Evolutionary conservation across 2,797 vertebrate species (phyloP).

Genomic region (Balearica regulorum): DNA sequence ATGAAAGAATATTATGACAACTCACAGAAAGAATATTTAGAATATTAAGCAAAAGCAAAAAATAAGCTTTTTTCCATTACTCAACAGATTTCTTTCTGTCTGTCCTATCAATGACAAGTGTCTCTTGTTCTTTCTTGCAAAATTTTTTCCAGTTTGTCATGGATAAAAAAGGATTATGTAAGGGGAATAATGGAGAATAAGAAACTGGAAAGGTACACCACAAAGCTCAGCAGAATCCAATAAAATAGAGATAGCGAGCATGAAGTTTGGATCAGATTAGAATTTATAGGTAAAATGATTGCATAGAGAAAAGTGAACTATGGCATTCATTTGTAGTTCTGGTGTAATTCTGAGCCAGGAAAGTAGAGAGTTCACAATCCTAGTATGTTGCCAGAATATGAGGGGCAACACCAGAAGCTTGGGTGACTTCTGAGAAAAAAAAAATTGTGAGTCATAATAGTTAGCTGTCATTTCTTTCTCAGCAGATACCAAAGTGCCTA

Average conservation of each 20-base stretch:
- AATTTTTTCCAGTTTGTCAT: not conserved
- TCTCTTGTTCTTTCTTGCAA: not conserved
- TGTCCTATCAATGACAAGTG: not conserved
- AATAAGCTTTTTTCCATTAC: not conserved
- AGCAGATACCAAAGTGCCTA: not conserved
- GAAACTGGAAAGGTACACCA: not conserved
- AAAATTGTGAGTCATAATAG: not conserved
- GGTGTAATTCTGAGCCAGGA: not conserved
- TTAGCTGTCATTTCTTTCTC: not conserved
- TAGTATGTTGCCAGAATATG: not conserved
- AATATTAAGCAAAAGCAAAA: not conserved
- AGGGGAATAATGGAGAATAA: not conserved
- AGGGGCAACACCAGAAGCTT: not conserved
- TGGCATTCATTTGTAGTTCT: not conserved
- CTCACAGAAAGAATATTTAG: not conserved
- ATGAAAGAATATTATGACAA: not conserved
- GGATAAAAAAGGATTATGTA: not conserved
- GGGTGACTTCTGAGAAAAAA: not conserved
- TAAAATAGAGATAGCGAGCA: not conserved
- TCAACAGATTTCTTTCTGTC: not conserved
- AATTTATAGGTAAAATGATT: not conserved
- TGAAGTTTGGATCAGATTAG: not conserved
- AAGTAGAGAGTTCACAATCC: not conserved
- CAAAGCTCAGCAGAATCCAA: not conserved
- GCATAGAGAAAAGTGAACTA: not conserved